phyloP scores from a whole-genome alignment of 2,113 vertebrate species.

The Pungitius pungitius region DNA sequence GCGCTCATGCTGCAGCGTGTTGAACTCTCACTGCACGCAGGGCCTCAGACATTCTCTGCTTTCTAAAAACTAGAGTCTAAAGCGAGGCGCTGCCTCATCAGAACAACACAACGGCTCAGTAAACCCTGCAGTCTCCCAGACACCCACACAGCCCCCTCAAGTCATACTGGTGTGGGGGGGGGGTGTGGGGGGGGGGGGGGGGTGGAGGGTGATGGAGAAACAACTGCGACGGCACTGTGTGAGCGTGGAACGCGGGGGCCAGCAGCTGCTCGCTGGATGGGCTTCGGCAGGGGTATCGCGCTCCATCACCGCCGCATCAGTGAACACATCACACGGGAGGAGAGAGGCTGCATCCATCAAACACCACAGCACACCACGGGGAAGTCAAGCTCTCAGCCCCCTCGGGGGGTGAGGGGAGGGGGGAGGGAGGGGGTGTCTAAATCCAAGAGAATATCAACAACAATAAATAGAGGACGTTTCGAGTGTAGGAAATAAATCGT shows the following conservation, averaged over 20 bases:
- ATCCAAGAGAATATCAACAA: conserved; percentile 64
- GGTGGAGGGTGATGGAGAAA: conserved; percentile 48
- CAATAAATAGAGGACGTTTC: no score
- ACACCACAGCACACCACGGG: conserved; percentile 39
- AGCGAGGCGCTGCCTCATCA: conserved; percentile 14
- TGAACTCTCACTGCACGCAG: background rate
- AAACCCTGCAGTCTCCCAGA: conserved; percentile 42
- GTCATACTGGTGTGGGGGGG: conserved; percentile 38
- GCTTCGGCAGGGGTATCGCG: conserved; percentile 64
- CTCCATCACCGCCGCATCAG: conserved; percentile 65
- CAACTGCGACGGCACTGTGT: conserved; percentile 46
- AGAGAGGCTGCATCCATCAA: conserved; percentile 69
- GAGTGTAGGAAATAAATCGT: conserved; percentile 17
- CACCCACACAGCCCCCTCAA: conserved; percentile 49
- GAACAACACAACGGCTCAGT: conserved; percentile 24
- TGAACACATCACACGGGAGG: conserved; percentile 58
- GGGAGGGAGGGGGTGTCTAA: conserved; percentile 54
- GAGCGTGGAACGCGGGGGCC: conserved; percentile 36
- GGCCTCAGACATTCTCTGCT: conserved; percentile 2
- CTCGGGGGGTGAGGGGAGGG: conserved; percentile 59
- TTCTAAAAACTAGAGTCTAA: conserved; percentile 7
- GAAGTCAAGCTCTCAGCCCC: conserved; percentile 43
- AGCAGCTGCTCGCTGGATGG: conserved; percentile 66
- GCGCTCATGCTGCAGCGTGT: no score
- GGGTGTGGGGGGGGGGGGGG: background rate